These are phyloP conservation scores for Corythaeola cristata DNA, from an alignment of 2,113 vertebrate genomes.

Conservation along the genomic window DNA sequence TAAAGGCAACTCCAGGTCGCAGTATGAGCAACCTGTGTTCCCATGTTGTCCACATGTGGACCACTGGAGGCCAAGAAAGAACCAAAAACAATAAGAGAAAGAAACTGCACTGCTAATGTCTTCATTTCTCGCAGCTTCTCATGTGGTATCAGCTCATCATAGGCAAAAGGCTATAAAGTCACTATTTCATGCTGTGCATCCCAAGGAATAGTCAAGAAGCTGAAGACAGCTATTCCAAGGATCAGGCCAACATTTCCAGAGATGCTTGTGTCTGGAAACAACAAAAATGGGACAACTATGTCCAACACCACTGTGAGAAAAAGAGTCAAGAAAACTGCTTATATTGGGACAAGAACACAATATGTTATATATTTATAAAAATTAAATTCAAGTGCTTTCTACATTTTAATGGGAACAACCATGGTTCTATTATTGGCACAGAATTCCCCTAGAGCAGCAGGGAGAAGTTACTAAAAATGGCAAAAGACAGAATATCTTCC, in stretches of 20 bases:
- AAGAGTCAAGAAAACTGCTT: background rate
- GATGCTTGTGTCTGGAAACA: background rate
- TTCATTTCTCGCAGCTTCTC: background rate
- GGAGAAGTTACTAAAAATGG: background rate
- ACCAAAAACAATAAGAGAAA: background rate
- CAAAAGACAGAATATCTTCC: background rate
- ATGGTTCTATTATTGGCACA: background rate
- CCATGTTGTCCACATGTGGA: fast-evolving
- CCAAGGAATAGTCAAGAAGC: background rate
- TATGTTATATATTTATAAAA: background rate
- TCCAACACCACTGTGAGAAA: background rate
- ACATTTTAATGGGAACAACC: background rate
- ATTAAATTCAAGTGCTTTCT: background rate
- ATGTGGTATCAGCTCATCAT: background rate
- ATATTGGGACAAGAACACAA: background rate
- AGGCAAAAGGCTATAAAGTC: background rate
- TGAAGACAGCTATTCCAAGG: background rate
- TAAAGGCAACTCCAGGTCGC: background rate
- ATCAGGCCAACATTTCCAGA: background rate
- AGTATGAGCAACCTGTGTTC: background rate
- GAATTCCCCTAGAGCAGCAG: background rate
- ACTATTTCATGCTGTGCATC: background rate
- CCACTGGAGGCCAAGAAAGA: background rate
- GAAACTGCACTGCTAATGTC: background rate
- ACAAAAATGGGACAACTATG: background rate